These are phyloP conservation scores for Callosobruchus maculatus DNA, from an alignment of 2,888 invertebrate species.

Conservation along the genomic window DNA sequence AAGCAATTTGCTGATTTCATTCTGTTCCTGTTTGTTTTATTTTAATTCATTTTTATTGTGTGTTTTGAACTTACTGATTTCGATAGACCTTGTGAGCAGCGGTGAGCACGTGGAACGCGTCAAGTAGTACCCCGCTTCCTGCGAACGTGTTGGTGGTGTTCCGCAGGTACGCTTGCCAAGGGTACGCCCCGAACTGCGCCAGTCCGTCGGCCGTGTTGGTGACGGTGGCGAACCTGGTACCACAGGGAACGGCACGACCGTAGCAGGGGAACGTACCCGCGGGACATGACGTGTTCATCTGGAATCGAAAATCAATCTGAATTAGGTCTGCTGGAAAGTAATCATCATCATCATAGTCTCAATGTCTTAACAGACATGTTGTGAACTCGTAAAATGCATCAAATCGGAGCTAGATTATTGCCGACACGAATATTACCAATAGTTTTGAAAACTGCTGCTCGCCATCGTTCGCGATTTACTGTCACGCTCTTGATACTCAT, in stretches of 20 bases:
- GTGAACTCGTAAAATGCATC: too few relatives aligned
- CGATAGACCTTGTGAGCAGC: slow-evolving; percentile 65
- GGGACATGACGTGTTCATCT: slow-evolving; percentile 25
- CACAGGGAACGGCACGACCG: slow-evolving; percentile 43
- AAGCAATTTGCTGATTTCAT: too few relatives aligned
- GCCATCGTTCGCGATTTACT: too few relatives aligned
- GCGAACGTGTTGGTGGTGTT: slow-evolving; percentile 51
- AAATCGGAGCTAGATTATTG: too few relatives aligned
- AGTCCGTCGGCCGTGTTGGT: slow-evolving; percentile 51
- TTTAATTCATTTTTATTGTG: too few relatives aligned
- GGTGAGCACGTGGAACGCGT: slow-evolving; percentile 65
- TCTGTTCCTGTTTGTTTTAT: too few relatives aligned
- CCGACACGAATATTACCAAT: too few relatives aligned
- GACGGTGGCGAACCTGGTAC: slow-evolving; percentile 43
- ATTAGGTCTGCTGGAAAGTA: too few relatives aligned
- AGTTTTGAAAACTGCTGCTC: too few relatives aligned
- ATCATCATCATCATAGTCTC: too few relatives aligned
- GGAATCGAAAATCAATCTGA: not conserved
- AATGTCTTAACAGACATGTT: too few relatives aligned
- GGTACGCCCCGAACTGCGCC: slow-evolving; percentile 66
- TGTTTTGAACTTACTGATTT: slow-evolving; percentile 33
- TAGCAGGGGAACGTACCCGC: slow-evolving; percentile 36
- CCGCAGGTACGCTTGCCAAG: slow-evolving; percentile 62
- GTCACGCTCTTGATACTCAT: too few relatives aligned
- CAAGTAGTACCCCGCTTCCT: slow-evolving; percentile 70